phyloP scores from a whole-genome alignment of 1,140 invertebrate genomes.

The Polypedilum pembai region DNA sequence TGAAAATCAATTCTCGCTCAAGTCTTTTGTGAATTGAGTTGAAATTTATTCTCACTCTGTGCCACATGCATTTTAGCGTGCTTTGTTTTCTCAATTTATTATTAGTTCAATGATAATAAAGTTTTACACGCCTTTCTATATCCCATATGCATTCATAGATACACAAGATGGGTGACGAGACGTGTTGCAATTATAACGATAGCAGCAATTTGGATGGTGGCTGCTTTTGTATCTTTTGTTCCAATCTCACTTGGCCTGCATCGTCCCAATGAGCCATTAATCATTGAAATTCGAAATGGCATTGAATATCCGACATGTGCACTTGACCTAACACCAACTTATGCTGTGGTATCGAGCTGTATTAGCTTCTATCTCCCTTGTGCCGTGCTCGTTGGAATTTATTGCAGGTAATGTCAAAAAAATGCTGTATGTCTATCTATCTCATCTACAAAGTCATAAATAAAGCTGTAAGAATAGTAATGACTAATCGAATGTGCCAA shows the following conservation, averaged over 20 bases:
- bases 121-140: too few relatives aligned
- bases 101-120: too few relatives aligned
- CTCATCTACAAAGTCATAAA: too few relatives aligned
- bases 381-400: slow-evolving; percentile 78
- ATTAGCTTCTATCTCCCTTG: slow-evolving; percentile 91
- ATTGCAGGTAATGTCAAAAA: slow-evolving; percentile 56
- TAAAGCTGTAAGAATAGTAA: too few relatives aligned
- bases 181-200: slow-evolving; percentile 72
- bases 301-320: slow-evolving; percentile 67
- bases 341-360: slow-evolving; percentile 88
- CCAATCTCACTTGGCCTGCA: slow-evolving; percentile 87
- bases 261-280: slow-evolving; percentile 49
- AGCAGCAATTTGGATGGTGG: slow-evolving; percentile 75
- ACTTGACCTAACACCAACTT: slow-evolving; percentile 76
- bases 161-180: slow-evolving; percentile 82
- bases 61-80: too few relatives aligned
- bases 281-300: not conserved
- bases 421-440: too few relatives aligned
- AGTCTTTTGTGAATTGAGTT: too few relatives aligned
- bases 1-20: too few relatives aligned
- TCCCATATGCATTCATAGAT: slow-evolving; percentile 51
- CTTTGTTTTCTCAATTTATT: too few relatives aligned
- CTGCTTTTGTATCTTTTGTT: slow-evolving; percentile 83
- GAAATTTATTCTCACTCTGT: too few relatives aligned
- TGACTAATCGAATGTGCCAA: too few relatives aligned